These are phyloP conservation scores for Dyspetes luteomarginatus DNA, from an alignment of 2,888 invertebrate species.

Conservation along the genomic window DNA sequence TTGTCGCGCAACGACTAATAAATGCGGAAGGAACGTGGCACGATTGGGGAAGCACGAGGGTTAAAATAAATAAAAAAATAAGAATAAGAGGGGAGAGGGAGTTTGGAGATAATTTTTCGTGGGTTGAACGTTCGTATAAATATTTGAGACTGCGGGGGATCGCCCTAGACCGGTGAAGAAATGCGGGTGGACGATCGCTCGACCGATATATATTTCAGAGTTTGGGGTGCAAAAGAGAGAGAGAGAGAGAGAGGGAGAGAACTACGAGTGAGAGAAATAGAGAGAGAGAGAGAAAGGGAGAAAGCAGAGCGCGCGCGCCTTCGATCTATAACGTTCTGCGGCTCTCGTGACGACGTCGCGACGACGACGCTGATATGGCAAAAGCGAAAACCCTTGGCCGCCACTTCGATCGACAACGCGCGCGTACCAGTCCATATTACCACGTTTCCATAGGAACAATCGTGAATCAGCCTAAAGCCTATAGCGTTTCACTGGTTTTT, in stretches of 20 bases:
- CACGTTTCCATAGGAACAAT: constrained; percentile 80
- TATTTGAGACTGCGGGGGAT: constrained; percentile 71
- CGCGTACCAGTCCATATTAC: too few relatives aligned
- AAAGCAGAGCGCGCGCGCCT: constrained; percentile 48
- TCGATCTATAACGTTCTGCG: constrained; percentile 63
- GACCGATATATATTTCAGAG: constrained; percentile 33
- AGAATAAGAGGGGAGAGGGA: not conserved
- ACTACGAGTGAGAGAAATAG: constrained; percentile 1
- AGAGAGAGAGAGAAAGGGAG: constrained; percentile 1
- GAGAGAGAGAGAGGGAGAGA: constrained; percentile 34
- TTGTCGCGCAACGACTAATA: constrained; percentile 36
- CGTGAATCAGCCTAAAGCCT: constrained; percentile 69
- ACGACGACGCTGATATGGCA: constrained; percentile 47
- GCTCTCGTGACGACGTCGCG: constrained; percentile 29
- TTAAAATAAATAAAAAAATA: not conserved
- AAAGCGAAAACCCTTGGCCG: constrained; percentile 67
- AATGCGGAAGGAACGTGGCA: constrained; percentile 41
- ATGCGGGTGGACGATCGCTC: constrained; percentile 47
- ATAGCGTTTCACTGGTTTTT: constrained; percentile 42
- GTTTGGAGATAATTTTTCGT: not conserved
- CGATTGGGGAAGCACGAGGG: constrained; percentile 16
- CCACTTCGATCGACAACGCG: constrained; percentile 74
- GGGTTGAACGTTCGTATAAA: constrained; percentile 67
- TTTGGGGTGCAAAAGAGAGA: constrained; percentile 14
- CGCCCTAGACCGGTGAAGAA: constrained; percentile 61